These are phyloP conservation scores for Cryptotis parvus DNA, from an alignment of 2,113 vertebrate species.

Conservation along the genomic window DNA sequence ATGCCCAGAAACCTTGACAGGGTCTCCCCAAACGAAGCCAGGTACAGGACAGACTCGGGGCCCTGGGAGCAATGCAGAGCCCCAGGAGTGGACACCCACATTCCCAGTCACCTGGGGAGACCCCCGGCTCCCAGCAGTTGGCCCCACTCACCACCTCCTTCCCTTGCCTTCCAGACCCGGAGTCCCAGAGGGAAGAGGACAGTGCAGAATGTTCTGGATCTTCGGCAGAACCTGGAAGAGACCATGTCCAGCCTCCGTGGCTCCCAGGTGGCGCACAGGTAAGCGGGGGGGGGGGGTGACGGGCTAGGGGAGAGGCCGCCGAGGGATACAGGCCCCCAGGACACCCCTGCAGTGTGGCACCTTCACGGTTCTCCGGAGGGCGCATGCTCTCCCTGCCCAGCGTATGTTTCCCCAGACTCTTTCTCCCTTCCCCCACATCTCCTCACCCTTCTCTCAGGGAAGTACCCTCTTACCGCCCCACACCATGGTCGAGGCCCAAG, in stretches of 20 bases:
- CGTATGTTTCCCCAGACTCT: neutral
- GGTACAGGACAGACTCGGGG: neutral
- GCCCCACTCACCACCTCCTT: slow-evolving; percentile 13
- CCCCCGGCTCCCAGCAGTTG: no score
- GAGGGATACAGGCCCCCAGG: accelerated
- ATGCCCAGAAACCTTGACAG: neutral
- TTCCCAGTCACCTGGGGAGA: no score
- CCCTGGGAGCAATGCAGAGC: neutral
- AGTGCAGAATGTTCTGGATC: slow-evolving; percentile 97
- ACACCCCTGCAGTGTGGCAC: neutral
- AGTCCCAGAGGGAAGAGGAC: slow-evolving; percentile 98
- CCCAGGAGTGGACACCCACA: accelerated
- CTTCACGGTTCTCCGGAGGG: no score
- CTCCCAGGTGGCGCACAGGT: slow-evolving; percentile 97
- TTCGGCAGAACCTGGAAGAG: slow-evolving; percentile 98
- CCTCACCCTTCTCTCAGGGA: neutral
- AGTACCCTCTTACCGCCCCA: neutral
- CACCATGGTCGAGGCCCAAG: neutral
- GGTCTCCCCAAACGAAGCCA: neutral
- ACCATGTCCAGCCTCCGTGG: slow-evolving; percentile 97
- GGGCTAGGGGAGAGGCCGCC: no score
- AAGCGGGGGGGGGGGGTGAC: neutral
- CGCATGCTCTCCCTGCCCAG: no score
- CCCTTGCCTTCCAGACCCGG: slow-evolving; percentile 87
- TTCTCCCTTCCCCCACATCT: neutral